A percentile compares a stretch with the other conserved stretches of the same genome.
phyloP scores from a whole-genome alignment of 2,888 invertebrate genomes.

The Netelia inedita region DNA sequence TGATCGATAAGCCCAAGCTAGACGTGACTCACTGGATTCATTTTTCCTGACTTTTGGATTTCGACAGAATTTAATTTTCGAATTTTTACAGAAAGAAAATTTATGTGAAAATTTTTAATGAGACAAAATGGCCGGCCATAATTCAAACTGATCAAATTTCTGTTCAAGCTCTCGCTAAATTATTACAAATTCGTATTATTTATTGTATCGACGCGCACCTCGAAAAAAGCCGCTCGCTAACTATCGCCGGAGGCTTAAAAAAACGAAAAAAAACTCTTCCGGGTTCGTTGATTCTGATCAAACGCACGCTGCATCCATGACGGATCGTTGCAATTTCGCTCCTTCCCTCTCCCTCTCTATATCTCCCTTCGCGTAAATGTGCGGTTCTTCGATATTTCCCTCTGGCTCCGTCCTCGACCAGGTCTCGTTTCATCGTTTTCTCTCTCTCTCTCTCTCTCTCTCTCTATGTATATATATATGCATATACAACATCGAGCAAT shows the following conservation, averaged over 20 bases:
- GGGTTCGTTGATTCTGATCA: constrained; percentile 32
- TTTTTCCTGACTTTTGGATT: too few relatives aligned
- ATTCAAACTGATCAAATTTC: too few relatives aligned
- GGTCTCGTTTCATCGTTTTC: background rate
- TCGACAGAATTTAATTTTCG: too few relatives aligned
- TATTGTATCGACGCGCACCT: too few relatives aligned
- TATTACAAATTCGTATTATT: too few relatives aligned
- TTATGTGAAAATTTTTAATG: too few relatives aligned
- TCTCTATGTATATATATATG: constrained; percentile 2
- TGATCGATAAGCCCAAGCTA: too few relatives aligned
- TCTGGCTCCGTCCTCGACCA: constrained; percentile 18
- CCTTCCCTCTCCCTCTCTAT: constrained; percentile 3
- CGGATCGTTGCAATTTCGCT: constrained; percentile 39
- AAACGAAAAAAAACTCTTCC: background rate
- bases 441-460: constrained; percentile 6
- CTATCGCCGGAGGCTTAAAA: background rate
- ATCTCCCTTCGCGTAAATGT: background rate
- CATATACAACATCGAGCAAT: constrained; percentile 41
- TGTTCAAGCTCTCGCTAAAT: too few relatives aligned
- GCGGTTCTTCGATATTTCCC: constrained; percentile 53
- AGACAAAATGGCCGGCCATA: too few relatives aligned
- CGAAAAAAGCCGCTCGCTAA: too few relatives aligned
- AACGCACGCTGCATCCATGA: constrained; percentile 12
- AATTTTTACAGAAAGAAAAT: too few relatives aligned
- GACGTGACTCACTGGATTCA: too few relatives aligned